Evolutionary conservation across 2,797 vertebrate species (phyloP), one percentile per base, ranked within the genome.

Genomic region (Amblyraja radiata): DNA sequence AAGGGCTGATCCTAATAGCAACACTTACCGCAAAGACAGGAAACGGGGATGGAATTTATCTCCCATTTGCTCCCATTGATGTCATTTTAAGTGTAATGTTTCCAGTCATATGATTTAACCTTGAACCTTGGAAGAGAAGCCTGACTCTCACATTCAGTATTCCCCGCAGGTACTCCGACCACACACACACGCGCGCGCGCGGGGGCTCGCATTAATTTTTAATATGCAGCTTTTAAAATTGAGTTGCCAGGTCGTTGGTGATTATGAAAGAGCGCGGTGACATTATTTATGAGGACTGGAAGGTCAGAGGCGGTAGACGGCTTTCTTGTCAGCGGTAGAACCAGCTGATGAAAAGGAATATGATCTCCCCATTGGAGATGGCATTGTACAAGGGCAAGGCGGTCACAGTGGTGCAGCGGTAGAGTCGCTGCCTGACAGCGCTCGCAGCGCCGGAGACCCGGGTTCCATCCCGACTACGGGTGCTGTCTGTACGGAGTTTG

Each of bases 241-340:
- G 90, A 36, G 63, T 68, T 88, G n/a, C 28, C 63, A 65, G 21
- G 36, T 74, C 36, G n/a, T 91, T 18, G 54, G 90, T 54, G 68
- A 74, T 88, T 91, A 91, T 74, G 36, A 91, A 91, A 91, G 65
- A 90, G 88, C 32, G 16, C 36, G 16, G 88, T 11, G 14, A 18
- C 68, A 91, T 91, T 91, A 91, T 91, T 91, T n/a, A 91, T 91
- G 68, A 91, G 90, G 32, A 71, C 21, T 71, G 71, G 65, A 91
- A 91, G 36, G 90, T 91, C 32, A 91, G 28, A 91, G 90, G 90
- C 68, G 46, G 65, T 74, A 74, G 74, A 61, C 10, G 32, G 65
- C 65, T 39, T 73, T 90, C 88, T 73, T 14, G 90, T n/a, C 68
- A 28, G 90, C 18, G 28, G 36, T 8, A n/a, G 39, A 73, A 74